Percentiles rank a stretch among this genome's conserved stretches.
Conservation (phyloP, 2,888 invertebrate genomes). For the Leucophora obtusa region DNA sequence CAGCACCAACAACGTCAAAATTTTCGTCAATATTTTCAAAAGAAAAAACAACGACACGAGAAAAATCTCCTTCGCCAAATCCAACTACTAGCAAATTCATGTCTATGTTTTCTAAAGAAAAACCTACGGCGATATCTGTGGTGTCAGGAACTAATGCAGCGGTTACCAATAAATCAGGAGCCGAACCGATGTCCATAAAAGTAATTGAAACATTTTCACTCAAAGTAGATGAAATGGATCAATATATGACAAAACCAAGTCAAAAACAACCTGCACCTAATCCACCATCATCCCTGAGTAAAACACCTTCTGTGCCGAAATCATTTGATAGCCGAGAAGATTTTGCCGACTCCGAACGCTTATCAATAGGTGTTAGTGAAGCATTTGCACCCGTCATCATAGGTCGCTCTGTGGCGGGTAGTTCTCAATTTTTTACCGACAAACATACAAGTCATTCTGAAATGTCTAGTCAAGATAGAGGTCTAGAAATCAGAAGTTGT, state of each 20-base stretch:
- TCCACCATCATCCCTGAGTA: constrained; percentile 20
- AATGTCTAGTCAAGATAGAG: constrained; percentile 51
- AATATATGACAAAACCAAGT: constrained; percentile 72
- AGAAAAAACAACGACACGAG: constrained; percentile 49
- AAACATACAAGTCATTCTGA: constrained; percentile 31
- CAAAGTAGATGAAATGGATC: constrained; percentile 78
- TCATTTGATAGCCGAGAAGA: constrained; percentile 74
- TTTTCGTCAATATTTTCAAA: constrained; percentile 45
- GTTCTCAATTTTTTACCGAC: constrained; percentile 49
- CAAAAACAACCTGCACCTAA: constrained; percentile 61
- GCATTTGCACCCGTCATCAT: constrained; percentile 74
- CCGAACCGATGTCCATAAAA: constrained; percentile 72
- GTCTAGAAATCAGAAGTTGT: constrained; percentile 40
- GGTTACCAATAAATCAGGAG: constrained; percentile 69
- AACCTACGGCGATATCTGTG: constrained; percentile 69
- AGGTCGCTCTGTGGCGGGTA: constrained; percentile 48
- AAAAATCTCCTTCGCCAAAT: constrained; percentile 69
- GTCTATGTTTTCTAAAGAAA: constrained; percentile 69
- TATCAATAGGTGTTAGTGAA: constrained; percentile 69
- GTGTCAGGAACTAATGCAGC: constrained; percentile 68
- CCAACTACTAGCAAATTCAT: constrained; percentile 65
- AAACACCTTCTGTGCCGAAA: constrained; percentile 48
- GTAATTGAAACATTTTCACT: constrained; percentile 77
- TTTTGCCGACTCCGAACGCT: constrained; percentile 65
- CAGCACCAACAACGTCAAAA: constrained; percentile 15